A percentile compares a stretch with the other conserved stretches of the same genome.
phyloP scores from a whole-genome alignment of 2,888 invertebrate genomes.

The Mystacides longicornis region DNA sequence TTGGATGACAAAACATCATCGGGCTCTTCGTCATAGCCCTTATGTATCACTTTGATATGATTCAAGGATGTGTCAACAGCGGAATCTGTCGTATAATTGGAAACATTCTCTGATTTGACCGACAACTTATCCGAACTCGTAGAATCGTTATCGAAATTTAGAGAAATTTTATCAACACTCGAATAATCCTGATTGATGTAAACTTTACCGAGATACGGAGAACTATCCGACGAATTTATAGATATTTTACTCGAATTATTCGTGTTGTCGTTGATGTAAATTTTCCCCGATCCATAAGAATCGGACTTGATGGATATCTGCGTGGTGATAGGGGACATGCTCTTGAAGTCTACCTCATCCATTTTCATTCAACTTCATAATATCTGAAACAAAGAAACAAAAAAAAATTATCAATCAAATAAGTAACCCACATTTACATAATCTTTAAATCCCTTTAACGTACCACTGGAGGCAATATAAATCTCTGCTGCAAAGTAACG shows the following conservation, averaged over 20 bases:
- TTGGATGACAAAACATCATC: conserved; percentile 3
- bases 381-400: background rate
- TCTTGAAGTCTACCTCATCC: conserved; percentile 5
- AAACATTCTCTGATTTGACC: conserved; percentile 9
- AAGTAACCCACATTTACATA: no score
- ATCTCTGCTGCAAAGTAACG: no score
- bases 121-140: conserved; percentile 14
- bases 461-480: no score
- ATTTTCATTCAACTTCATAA: conserved; percentile 13
- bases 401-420: background rate
- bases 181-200: conserved; percentile 15
- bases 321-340: conserved; percentile 9
- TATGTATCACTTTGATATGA: background rate
- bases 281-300: conserved; percentile 13
- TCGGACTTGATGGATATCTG: conserved; percentile 14
- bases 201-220: conserved; percentile 13
- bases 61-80: background rate
- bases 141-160: conserved; percentile 13
- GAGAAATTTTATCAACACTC: conserved; percentile 14
- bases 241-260: conserved; percentile 7
- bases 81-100: conserved; percentile 3
- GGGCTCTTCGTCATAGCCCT: background rate
- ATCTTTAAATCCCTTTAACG: no score
- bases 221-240: conserved; percentile 6
- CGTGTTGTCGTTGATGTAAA: conserved; percentile 7